Conservation (phyloP, 1,140 invertebrate genomes). For the Polypedilum vanderplanki region DNA sequence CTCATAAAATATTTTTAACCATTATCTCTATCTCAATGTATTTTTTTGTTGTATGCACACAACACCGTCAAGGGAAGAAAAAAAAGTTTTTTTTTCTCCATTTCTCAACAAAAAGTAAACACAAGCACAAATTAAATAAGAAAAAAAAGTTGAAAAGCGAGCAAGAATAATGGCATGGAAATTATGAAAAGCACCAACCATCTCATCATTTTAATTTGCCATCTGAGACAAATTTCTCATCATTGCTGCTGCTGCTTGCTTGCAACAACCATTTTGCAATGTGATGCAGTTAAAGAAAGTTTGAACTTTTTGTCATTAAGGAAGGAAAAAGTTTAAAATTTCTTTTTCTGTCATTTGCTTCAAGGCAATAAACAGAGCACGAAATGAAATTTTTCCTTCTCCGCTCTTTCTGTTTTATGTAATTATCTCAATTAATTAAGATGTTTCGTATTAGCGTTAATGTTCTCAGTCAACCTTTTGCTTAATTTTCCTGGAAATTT, state of each 20-base stretch:
- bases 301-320: conserved; percentile 2
- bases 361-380: too few species aligned
- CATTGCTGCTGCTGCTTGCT: background rate
- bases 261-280: background rate
- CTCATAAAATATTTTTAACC: conserved; percentile 1
- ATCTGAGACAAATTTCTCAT: conserved; percentile 2
- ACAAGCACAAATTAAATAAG: background rate
- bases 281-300: background rate
- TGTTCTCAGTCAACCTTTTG: background rate
- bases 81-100: background rate
- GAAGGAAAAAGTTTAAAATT: conserved; percentile 8
- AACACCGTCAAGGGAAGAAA: background rate
- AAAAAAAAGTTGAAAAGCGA: background rate
- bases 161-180: background rate
- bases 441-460: background rate
- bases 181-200: conserved; percentile 4
- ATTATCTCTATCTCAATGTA: background rate
- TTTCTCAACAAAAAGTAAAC: background rate
- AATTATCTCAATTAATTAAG: conserved; percentile 20
- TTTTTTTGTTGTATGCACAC: background rate
- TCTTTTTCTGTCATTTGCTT: too few species aligned
- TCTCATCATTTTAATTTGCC: conserved; percentile 13
- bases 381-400: background rate
- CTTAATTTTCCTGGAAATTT: background rate
- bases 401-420: background rate